A percentile compares a stretch with the other conserved stretches of the same genome.
Evolutionary conservation across 2,113 vertebrate genomes (phyloP).

Genomic region (Ictalurus punctatus): DNA sequence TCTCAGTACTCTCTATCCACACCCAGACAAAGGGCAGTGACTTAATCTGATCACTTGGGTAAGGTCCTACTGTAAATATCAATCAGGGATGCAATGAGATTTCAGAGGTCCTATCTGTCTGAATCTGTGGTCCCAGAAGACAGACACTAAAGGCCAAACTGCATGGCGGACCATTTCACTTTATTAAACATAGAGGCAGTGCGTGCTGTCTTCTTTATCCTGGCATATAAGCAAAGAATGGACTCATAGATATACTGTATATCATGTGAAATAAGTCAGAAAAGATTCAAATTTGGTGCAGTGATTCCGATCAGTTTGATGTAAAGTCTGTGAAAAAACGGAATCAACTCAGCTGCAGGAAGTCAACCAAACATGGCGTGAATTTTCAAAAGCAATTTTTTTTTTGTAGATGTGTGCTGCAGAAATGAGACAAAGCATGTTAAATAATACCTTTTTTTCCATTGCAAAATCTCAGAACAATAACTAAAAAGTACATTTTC

Average conservation of each 20-base stretch:
- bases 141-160: slow-evolving; percentile 21
- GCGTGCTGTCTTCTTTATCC: background rate
- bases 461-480: background rate
- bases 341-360: background rate
- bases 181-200: background rate
- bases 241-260: background rate
- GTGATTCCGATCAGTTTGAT: background rate
- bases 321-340: background rate
- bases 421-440: background rate
- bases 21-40: slow-evolving; percentile 25
- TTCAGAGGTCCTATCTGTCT: slow-evolving; percentile 24
- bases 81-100: slow-evolving; percentile 35
- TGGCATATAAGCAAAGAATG: background rate
- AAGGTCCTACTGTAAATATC: slow-evolving; percentile 26
- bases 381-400: background rate
- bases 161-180: background rate
- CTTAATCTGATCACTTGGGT: slow-evolving; percentile 29
- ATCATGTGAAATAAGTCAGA: background rate
- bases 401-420: background rate
- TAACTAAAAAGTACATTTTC: background rate
- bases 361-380: background rate
- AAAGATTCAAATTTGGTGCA: background rate
- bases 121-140: slow-evolving; percentile 10
- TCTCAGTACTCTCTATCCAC: background rate
- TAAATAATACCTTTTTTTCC: background rate